Evolutionary conservation across 2,113 vertebrate genomes (phyloP), one percentile per base, ranked within the genome.

Genomic region (Colistium nudipinnis): DNA sequence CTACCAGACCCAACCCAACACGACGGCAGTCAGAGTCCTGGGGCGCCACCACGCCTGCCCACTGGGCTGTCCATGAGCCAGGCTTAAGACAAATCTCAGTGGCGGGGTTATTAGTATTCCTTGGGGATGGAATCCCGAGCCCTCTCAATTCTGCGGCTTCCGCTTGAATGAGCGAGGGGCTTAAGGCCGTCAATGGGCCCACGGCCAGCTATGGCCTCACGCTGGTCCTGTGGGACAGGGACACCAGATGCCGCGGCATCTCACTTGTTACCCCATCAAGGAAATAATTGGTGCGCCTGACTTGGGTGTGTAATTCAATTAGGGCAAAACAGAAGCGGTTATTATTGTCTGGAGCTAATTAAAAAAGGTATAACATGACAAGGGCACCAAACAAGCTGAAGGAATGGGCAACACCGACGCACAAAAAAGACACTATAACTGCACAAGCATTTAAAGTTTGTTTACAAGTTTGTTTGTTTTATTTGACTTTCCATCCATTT

Each of bases 231-330:
- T 47, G 77, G 80, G 80, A 77, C 1, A 16, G 35, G 49, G 59
- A 55, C 61, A 52, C 70, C 83, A 74, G 74, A 82, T 75, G 78
- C 78, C 14, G 6, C 38, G 57, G 72, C 57, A 77, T 65, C 77
- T 77, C 82, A 80, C 80, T 82, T 72, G 87, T 87, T 83, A 74
- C 78, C 79, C 75, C 70, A 80, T 82, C 65, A 68, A 47, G 61
- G 70, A 75, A 73, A 67, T 73, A 82, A 81, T 65, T 75, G 78
- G 61, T 63, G 68, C 2, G 22, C 39, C 62, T 60, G 62, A 76
- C 62, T 74, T 80, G 71, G 78, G 73, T 17, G 36, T 81, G 80
- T 81, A 77, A 87, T 83, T 87, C 62, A 65, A 83, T 87, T 70
- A 83, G 45, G 62, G 70, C 55, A 61, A 79, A 72, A 70, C 77